phyloP scores from a whole-genome alignment of 2,888 invertebrate species.

The Apotomis betuletana region DNA sequence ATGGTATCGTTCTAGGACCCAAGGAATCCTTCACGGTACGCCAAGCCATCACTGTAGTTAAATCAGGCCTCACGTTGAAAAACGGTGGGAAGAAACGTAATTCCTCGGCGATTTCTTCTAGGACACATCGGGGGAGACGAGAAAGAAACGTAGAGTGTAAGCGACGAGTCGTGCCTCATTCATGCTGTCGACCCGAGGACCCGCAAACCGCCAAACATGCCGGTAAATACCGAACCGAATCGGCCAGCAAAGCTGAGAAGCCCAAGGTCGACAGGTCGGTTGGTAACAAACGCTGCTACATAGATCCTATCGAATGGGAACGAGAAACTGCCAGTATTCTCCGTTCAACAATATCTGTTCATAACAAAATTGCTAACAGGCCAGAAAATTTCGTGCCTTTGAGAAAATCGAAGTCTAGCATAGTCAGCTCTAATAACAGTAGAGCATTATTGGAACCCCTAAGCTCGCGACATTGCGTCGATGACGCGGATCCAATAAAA shows the following conservation, averaged over 20 bases:
- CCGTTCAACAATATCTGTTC: slow-evolving; percentile 75
- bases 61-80: slow-evolving; percentile 71
- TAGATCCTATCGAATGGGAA: slow-evolving; percentile 81
- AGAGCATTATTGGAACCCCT: slow-evolving; percentile 58
- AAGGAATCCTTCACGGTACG: slow-evolving; percentile 77
- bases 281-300: slow-evolving; percentile 81
- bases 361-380: slow-evolving; percentile 67
- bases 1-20: slow-evolving; percentile 66
- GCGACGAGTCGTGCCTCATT: slow-evolving; percentile 71
- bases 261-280: slow-evolving; percentile 75
- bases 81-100: slow-evolving; percentile 77
- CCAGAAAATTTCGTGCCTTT: slow-evolving; percentile 59
- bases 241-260: slow-evolving; percentile 71
- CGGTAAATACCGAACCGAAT: slow-evolving; percentile 74
- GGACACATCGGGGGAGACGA: slow-evolving; percentile 75
- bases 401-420: slow-evolving; percentile 69
- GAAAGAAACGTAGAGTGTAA: slow-evolving; percentile 77
- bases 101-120: slow-evolving; percentile 78
- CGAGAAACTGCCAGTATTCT: slow-evolving; percentile 83
- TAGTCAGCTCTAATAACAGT: slow-evolving; percentile 53
- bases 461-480: slow-evolving; percentile 59
- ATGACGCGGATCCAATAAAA: slow-evolving; percentile 68
- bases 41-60: slow-evolving; percentile 76
- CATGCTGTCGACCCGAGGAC: slow-evolving; percentile 72
- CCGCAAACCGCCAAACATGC: slow-evolving; percentile 54